A percentile compares a stretch with the other conserved stretches of the same genome.
Evolutionary conservation across 1,140 invertebrate species (phyloP).

Genomic region (Hyles euphorbiae): DNA sequence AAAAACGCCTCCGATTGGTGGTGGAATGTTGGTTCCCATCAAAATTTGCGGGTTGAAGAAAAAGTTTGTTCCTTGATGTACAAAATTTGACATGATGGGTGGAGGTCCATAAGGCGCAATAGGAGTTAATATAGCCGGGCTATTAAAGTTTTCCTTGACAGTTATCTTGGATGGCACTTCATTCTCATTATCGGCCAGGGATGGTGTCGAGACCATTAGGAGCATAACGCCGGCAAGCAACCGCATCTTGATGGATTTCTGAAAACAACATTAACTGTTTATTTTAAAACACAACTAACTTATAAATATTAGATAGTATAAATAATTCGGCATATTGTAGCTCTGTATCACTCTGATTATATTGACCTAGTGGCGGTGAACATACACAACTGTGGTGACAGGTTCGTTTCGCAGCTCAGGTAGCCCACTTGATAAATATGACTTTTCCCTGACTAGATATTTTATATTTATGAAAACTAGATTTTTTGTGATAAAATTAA

Average conservation of each 20-base stretch:
- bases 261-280: conserved; percentile 6
- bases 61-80: conserved; percentile 33
- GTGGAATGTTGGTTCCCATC: conserved; percentile 1
- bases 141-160: conserved; percentile 14
- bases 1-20: conserved; percentile 2
- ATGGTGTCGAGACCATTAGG: not conserved
- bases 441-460: too few relatives aligned
- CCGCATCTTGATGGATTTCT: not conserved
- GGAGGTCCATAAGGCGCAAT: not conserved
- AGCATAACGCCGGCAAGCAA: not conserved
- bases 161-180: conserved; percentile 10
- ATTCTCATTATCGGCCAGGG: not conserved
- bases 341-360: too few relatives aligned
- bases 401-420: too few relatives aligned
- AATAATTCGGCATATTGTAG: too few relatives aligned
- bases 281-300: too few relatives aligned
- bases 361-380: too few relatives aligned
- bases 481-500: too few relatives aligned
- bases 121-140: not conserved
- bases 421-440: too few relatives aligned
- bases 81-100: conserved; percentile 15
- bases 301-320: too few relatives aligned
- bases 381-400: too few relatives aligned
- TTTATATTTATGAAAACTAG: too few relatives aligned
- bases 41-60: conserved; percentile 31